Base-by-base conservation (phyloP, 2,888 invertebrate species). In the Loripinus fragilis region DNA sequence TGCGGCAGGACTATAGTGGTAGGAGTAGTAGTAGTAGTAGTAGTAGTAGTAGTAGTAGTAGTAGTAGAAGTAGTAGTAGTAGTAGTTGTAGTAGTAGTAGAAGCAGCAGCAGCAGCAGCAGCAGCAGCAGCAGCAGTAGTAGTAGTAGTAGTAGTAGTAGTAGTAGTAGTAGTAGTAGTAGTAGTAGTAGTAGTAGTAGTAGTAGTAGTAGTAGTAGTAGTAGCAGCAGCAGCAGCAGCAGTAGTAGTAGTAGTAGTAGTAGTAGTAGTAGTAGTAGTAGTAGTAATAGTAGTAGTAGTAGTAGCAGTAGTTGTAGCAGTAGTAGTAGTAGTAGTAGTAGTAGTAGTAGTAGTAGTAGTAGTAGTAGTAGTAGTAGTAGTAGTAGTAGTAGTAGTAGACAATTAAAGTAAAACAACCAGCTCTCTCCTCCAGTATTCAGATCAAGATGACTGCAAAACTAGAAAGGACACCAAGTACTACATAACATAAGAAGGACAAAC, bases 151-250 rank as follows among this genome's bases (percentile, higher is more conserved):
- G 35, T 67, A 67, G 38, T 35, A 67, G 38, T 35, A 33, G 38
- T 28, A 67, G 67, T 35, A 67, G 38, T 28, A 67, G 38, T 28
- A 67, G 38, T 28, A 67, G 67, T 35, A 67, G 60, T 45, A 45
- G 45, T 45, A 45, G 45, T 45, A 45, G 45, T 45, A 45, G 45
- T 23, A 60, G 60, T 20, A 60, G 60, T 23, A 67, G 67, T 67
- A 35, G 38, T 23, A 67, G 33, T 35, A 67, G 33, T 35, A 67
- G 67, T 67, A 35, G 38, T 17, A 67, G 38, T 17, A 25, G 38
- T 35, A 67, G 67, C 33, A 67, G 38, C 38, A 67, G 38, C 67
- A 67, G 67, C 23, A 67, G 38, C 23, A 67, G 38, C 35, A 67
- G 38, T 28, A 67, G 67, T 35, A 67, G 28, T 23, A 60, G 28